These are phyloP conservation scores for Sycobia sp. DNA, from an alignment of 1,140 invertebrate species.

Conservation along the genomic window DNA sequence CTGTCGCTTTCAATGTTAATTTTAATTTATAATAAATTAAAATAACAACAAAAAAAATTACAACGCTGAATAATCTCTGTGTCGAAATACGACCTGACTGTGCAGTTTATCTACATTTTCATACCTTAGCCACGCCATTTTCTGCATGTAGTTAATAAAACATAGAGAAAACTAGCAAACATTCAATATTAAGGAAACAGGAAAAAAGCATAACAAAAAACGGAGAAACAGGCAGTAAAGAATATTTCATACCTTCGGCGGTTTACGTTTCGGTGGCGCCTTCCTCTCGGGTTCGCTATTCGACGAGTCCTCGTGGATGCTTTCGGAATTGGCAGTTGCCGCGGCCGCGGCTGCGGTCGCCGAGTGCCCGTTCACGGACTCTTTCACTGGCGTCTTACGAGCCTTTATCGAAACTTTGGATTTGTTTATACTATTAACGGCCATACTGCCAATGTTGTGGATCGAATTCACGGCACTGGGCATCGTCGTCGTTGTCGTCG, in stretches of 20 bases:
- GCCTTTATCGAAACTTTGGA: constrained; percentile 62
- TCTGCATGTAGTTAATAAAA: background rate
- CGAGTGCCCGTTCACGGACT: constrained; percentile 66
- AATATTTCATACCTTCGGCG: constrained; percentile 67
- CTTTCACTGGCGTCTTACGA: constrained; percentile 53
- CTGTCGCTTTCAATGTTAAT: no score
- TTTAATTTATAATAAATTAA: no score
- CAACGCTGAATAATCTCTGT: no score
- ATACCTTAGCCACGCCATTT: no score
- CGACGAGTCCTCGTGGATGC: constrained; percentile 71
- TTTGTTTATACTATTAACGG: constrained; percentile 73
- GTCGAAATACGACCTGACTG: no score
- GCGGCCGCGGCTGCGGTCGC: constrained; percentile 8
- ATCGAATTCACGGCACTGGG: constrained; percentile 64
- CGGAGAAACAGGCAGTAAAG: background rate
- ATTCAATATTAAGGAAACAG: background rate
- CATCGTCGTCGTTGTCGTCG: constrained; percentile 44
- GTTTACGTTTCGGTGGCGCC: constrained; percentile 74
- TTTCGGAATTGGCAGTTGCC: constrained; percentile 52
- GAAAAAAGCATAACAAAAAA: background rate
- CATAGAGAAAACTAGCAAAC: background rate
- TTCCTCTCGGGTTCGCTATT: constrained; percentile 75
- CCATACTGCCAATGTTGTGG: constrained; percentile 70
- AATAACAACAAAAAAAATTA: no score
- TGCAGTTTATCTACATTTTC: no score